phyloP scores from a whole-genome alignment of 2,888 invertebrate genomes.

The Linnaemya tessellans region DNA sequence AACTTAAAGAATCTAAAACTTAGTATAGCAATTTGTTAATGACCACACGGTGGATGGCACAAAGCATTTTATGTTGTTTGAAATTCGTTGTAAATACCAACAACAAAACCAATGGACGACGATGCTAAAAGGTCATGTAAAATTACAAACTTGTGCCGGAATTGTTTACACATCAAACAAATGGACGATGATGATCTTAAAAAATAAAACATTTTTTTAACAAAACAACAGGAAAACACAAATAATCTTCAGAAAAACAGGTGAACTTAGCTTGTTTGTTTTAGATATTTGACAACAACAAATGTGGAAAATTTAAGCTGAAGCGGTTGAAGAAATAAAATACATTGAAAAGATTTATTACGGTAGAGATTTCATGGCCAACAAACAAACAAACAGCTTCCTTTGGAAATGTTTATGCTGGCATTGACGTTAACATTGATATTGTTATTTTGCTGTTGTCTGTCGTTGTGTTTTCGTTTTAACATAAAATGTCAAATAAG shows the following conservation, averaged over 20 bases:
- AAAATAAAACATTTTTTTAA: slow-evolving; percentile 31
- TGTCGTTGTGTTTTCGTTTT: slow-evolving; percentile 41
- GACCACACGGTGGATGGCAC: slow-evolving; percentile 15
- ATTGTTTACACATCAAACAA: slow-evolving; percentile 29
- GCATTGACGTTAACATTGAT: slow-evolving; percentile 39
- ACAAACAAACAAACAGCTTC: slow-evolving; percentile 62
- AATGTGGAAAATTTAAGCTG: slow-evolving; percentile 51
- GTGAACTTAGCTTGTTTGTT: slow-evolving; percentile 52
- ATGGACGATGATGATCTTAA: slow-evolving; percentile 20
- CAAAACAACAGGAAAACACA: slow-evolving; percentile 26
- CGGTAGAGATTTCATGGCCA: slow-evolving; percentile 61
- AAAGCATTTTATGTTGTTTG: slow-evolving; percentile 6
- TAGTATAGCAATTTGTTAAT: slow-evolving; percentile 40
- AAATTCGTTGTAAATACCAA: slow-evolving; percentile 26
- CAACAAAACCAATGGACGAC: neutral
- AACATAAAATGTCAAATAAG: slow-evolving; percentile 73
- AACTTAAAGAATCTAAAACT: slow-evolving; percentile 24
- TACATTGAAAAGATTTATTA: slow-evolving; percentile 65
- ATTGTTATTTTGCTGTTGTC: slow-evolving; percentile 4
- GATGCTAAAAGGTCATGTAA: slow-evolving; percentile 57
- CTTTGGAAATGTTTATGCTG: slow-evolving; percentile 47
- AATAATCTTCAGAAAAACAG: slow-evolving; percentile 42
- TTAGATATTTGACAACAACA: slow-evolving; percentile 37
- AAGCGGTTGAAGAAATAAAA: slow-evolving; percentile 45
- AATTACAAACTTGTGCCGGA: slow-evolving; percentile 65